Evolutionary conservation across 2,797 vertebrate genomes (phyloP).

Genomic region (Vireo griseus): DNA sequence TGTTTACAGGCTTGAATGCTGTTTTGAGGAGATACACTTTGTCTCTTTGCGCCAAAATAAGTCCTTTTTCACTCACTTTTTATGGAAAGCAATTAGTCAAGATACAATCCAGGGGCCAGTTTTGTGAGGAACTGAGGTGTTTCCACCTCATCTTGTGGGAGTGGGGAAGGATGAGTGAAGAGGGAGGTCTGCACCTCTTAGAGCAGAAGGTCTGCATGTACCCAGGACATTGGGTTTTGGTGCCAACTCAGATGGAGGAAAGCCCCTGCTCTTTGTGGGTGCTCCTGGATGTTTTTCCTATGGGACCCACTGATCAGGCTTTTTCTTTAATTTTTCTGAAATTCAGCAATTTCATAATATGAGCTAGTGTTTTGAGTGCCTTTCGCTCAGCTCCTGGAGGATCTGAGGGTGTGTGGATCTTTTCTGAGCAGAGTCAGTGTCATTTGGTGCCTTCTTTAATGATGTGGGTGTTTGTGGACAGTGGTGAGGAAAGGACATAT

Average conservation of each 20-base stretch:
- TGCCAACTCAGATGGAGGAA: not conserved
- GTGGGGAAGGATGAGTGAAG: not conserved
- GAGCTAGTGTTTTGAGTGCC: not conserved
- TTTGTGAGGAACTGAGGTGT: not conserved
- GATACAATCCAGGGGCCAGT: not conserved
- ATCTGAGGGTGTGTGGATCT: not conserved
- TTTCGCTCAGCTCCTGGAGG: not conserved
- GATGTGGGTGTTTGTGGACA: not conserved
- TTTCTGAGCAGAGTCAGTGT: not conserved
- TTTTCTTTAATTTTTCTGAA: not conserved
- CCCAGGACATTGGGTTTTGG: rapidly evolving
- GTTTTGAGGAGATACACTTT: rapidly evolving
- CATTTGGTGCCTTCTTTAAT: not conserved
- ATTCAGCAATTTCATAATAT: not conserved
- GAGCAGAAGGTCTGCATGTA: not conserved
- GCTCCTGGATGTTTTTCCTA: not conserved
- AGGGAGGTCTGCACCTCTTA: not conserved
- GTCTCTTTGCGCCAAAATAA: not conserved
- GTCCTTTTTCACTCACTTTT: not conserved
- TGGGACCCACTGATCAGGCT: not conserved
- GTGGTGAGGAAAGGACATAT: not conserved
- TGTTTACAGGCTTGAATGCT: not conserved
- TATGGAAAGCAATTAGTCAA: not conserved
- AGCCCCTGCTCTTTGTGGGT: not conserved
- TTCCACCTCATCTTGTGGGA: not conserved